Conservation (phyloP, 2,888 invertebrate genomes). For the Drosophila aldrichi region DNA sequence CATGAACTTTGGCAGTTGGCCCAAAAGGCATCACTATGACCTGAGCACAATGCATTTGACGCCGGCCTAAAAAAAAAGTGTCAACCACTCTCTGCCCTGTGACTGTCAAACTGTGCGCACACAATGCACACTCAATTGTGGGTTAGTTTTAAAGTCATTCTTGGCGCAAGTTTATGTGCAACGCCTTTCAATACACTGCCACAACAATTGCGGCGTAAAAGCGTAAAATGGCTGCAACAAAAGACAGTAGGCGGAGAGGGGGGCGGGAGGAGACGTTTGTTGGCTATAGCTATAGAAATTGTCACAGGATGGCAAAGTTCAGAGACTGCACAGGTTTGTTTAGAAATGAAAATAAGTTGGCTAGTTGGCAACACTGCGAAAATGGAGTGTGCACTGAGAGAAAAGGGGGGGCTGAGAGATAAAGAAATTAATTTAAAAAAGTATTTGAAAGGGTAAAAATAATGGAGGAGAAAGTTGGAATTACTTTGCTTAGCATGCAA, state of each 20-base stretch:
- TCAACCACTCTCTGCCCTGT: conserved; percentile 21
- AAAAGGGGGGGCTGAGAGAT: not conserved
- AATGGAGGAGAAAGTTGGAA: not conserved
- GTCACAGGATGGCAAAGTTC: conserved; percentile 75
- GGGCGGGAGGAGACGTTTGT: not conserved
- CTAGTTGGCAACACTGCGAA: conserved; percentile 35
- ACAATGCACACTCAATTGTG: conserved; percentile 53
- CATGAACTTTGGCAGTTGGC: conserved; percentile 70
- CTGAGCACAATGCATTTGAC: conserved; percentile 67
- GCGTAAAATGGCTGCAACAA: conserved; percentile 74
- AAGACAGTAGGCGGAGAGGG: not conserved
- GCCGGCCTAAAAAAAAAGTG: conserved; percentile 62
- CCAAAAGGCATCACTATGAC: conserved; percentile 64
- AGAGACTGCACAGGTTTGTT: conserved; percentile 63
- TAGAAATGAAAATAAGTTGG: conserved; percentile 70
- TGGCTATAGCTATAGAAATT: conserved; percentile 64
- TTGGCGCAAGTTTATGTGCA: conserved; percentile 66
- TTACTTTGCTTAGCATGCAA: too few relatives aligned
- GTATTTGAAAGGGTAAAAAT: not conserved
- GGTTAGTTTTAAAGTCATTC: conserved; percentile 75
- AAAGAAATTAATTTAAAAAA: not conserved
- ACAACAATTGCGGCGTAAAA: conserved; percentile 82
- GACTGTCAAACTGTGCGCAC: conserved; percentile 64
- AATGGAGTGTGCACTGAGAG: conserved; percentile 18
- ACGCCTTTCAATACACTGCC: conserved; percentile 61